Percentiles rank a stretch among this genome's conserved stretches.
Evolutionary conservation across 2,797 vertebrate genomes (phyloP).

Genomic region (Pseudochaenichthys georgianus): DNA sequence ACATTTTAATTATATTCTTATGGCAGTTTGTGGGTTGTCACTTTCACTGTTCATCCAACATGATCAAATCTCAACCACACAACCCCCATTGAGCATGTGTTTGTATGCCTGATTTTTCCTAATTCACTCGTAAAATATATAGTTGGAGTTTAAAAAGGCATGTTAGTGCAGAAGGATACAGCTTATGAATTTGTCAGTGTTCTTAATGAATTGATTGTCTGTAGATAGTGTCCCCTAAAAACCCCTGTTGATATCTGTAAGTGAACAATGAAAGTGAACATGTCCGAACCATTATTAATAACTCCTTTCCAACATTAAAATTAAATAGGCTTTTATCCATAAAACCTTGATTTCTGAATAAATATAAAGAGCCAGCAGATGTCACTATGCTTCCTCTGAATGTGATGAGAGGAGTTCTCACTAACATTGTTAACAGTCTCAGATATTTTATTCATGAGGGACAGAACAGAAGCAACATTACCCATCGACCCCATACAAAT

Average conservation of each 20-base stretch:
- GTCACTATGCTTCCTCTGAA: conserved; percentile 60
- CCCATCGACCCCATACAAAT: not conserved
- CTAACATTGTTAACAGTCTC: not conserved
- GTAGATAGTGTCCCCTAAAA: too few species aligned
- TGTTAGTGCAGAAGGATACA: not conserved
- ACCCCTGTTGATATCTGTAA: not conserved
- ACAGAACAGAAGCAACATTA: not conserved
- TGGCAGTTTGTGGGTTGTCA: not conserved
- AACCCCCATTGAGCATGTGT: too few species aligned
- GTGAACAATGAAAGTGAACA: not conserved
- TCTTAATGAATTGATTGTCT: not conserved
- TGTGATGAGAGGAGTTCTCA: not conserved
- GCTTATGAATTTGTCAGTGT: too few species aligned
- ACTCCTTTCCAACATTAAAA: not conserved
- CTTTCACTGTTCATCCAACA: not conserved
- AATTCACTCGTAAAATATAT: not conserved
- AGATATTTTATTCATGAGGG: not conserved
- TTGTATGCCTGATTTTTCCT: not conserved
- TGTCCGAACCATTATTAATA: too few species aligned
- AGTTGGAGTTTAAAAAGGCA: too few species aligned
- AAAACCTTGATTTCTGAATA: not conserved
- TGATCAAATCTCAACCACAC: not conserved
- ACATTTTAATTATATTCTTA: not conserved
- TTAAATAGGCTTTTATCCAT: not conserved
- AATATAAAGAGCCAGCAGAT: conserved; percentile 57